These are phyloP conservation scores for Myotis daubentonii DNA, from an alignment of 2,797 vertebrate species.

Conservation along the genomic window DNA sequence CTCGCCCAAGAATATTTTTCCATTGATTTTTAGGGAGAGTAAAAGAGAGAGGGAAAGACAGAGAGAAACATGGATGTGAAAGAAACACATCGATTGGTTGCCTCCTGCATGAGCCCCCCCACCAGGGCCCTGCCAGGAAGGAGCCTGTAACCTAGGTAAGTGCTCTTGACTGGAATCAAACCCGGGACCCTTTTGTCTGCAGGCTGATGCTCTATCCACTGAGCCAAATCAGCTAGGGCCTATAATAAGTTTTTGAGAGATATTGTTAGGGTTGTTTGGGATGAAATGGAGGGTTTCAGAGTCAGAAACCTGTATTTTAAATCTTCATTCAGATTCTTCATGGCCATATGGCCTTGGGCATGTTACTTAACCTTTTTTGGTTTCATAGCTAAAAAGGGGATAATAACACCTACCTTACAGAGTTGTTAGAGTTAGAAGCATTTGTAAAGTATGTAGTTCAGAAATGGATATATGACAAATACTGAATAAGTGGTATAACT, in stretches of 20 bases:
- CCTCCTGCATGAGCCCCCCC: no score
- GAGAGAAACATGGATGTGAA: no score
- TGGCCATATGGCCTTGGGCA: background rate
- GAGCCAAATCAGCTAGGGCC: no score
- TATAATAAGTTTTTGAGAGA: background rate
- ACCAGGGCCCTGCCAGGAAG: no score
- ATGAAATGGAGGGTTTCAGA: slow-evolving; percentile 33
- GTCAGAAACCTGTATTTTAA: slow-evolving; percentile 8
- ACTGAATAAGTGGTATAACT: background rate
- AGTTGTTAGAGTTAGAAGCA: background rate
- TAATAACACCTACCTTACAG: background rate
- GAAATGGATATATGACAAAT: background rate
- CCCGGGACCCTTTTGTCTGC: no score
- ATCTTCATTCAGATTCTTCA: background rate
- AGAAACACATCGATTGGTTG: no score
- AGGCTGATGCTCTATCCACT: no score
- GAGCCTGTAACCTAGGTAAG: no score
- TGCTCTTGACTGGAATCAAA: no score
- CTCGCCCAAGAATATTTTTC: no score
- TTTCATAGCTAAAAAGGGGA: background rate
- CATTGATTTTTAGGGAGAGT: no score
- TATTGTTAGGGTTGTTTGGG: background rate
- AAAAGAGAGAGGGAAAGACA: no score
- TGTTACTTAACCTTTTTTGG: background rate
- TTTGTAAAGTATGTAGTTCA: background rate